Base-by-base conservation (phyloP, 2,888 invertebrate genomes). In the Chesias legatella region DNA sequence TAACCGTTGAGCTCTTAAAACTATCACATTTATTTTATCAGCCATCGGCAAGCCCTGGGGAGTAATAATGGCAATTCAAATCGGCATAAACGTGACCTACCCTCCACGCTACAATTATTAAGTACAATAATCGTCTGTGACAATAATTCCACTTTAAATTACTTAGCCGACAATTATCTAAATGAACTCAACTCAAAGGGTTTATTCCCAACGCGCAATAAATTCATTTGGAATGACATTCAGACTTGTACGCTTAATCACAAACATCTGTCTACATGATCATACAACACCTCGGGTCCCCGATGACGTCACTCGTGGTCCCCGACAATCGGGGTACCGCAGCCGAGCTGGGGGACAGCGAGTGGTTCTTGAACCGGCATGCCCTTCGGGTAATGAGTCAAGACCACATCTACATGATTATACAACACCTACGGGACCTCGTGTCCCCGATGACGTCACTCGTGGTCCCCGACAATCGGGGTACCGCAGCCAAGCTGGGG, bases 401-500 rank as follows among this genome's bases (percentile, higher is more conserved):
- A 88, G 46, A 41, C 84, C n/a, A n/a, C n/a, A n/a, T 46, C 56
- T 91, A 94, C 92, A 94, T 7, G 10, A 22, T 30, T 22, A 23
- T 7, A 22, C 22, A 20, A 10, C 11, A 27, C 3, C 9, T 9
- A 78, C 88, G 93, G 61, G 90, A 92, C 65, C 90, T 90, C 7
- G 7, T 10, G 10, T 38, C 26, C 23, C 7, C 28, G 28, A 36
- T 17, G n/a, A n/a, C n/a, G n/a, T 27, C 6, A 8, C 10, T 24
- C 8, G 22, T n/a, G n/a, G n/a, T n/a, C n/a, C n/a, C n/a, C n/a
- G n/a, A n/a, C n/a, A n/a, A n/a, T n/a, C n/a, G n/a, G n/a, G n/a
- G n/a, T n/a, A n/a, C n/a, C n/a, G n/a, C n/a, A n/a, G n/a, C n/a
- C n/a, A n/a, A n/a, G n/a, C n/a, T n/a, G n/a, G n/a, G n/a, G n/a